These are phyloP conservation scores for Burhinus bistriatus DNA, from an alignment of 2,113 vertebrate genomes.

Conservation along the genomic window DNA sequence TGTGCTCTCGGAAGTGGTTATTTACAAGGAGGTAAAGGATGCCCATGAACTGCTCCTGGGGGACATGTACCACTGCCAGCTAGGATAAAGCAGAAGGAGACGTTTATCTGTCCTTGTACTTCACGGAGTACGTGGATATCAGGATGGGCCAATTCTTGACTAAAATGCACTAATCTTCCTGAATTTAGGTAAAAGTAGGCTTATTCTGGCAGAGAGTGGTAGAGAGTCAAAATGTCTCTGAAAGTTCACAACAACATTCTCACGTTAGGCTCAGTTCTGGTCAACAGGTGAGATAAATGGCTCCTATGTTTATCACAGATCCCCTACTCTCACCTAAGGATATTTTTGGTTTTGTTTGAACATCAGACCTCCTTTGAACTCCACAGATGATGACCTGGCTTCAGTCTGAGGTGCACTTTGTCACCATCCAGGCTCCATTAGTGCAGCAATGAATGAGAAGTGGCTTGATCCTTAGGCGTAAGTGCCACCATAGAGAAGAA, in stretches of 20 bases:
- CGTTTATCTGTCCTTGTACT: neutral
- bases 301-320: neutral
- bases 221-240: neutral
- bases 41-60: neutral
- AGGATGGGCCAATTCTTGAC: neutral
- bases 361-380: neutral
- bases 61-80: neutral
- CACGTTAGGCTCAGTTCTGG: neutral
- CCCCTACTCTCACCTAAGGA: neutral
- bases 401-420: neutral
- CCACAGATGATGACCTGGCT: neutral
- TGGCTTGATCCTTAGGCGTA: neutral
- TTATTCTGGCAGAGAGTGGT: neutral
- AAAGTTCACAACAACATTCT: neutral
- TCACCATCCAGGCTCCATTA: neutral
- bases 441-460: neutral
- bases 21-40: neutral
- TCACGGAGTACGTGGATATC: neutral
- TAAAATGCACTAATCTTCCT: neutral
- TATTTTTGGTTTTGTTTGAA: neutral
- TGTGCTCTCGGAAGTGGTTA: neutral
- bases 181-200: neutral
- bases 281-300: neutral
- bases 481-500: neutral
- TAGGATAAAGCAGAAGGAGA: neutral